These are phyloP conservation scores for Limnephilus lunatus DNA, from an alignment of 2,888 invertebrate species.

Conservation along the genomic window DNA sequence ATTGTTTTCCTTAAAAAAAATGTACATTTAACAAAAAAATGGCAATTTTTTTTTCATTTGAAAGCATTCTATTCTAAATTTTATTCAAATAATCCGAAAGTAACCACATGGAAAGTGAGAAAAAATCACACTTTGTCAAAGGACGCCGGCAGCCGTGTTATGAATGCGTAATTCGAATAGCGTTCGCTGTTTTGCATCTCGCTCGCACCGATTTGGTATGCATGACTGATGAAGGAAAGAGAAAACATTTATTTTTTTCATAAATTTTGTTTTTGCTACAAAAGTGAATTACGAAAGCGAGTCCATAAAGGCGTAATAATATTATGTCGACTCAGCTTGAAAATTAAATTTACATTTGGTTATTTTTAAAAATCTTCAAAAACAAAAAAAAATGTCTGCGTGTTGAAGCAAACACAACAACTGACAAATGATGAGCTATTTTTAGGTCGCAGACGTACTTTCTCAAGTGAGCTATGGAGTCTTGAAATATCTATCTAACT, in stretches of 20 bases:
- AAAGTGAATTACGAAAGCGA: not conserved
- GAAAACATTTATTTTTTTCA: conserved; percentile 18
- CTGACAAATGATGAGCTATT: too few species aligned
- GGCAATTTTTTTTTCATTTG: not conserved
- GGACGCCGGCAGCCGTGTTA: not conserved
- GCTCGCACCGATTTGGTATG: not conserved
- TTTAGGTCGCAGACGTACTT: too few species aligned
- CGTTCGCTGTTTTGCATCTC: conserved; percentile 6
- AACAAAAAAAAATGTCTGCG: not conserved
- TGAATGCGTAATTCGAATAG: conserved; percentile 3
- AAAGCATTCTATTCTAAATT: not conserved
- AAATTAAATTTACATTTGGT: not conserved
- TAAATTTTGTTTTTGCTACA: not conserved
- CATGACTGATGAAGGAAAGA: conserved; percentile 21
- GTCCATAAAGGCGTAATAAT: not conserved
- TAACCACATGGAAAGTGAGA: not conserved
- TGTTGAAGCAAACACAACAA: not conserved
- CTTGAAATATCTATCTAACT: too few species aligned
- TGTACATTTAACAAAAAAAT: too few species aligned
- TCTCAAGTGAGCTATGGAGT: too few species aligned
- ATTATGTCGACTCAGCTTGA: not conserved
- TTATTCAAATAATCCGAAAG: not conserved
- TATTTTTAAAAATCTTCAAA: not conserved
- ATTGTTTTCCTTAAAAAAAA: too few species aligned
- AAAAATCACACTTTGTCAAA: conserved; percentile 12